Percentiles rank a stretch among this genome's conserved stretches.
Evolutionary conservation across 2,888 invertebrate species (phyloP).

Genomic region (Aphelenchoides bicaudatus): DNA sequence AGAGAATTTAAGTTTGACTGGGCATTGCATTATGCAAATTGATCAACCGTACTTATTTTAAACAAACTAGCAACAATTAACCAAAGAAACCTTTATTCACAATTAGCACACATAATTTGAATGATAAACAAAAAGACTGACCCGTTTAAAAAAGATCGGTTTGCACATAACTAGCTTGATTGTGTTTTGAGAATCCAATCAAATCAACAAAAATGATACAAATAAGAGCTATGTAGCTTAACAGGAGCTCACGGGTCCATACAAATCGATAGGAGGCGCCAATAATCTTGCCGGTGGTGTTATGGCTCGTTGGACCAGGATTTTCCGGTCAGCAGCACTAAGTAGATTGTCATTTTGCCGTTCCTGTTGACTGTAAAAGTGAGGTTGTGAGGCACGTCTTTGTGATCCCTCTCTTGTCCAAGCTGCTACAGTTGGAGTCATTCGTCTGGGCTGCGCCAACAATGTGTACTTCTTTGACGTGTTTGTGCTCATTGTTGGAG

Average conservation of each 20-base stretch:
- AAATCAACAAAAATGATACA: too few species aligned
- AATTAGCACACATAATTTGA: too few species aligned
- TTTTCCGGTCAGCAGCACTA: not conserved
- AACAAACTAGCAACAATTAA: too few species aligned
- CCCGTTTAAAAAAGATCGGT: too few species aligned
- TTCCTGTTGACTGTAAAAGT: slow-evolving; percentile 8
- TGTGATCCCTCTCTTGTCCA: slow-evolving; percentile 1
- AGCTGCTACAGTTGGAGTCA: slow-evolving; percentile 17
- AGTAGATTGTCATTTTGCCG: not conserved
- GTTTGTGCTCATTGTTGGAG: not conserved
- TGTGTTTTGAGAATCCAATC: too few species aligned
- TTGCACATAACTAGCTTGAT: too few species aligned
- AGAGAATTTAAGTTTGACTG: too few species aligned
- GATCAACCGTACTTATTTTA: too few species aligned
- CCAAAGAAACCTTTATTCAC: too few species aligned
- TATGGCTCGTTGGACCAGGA: not conserved
- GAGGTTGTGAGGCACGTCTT: slow-evolving; percentile 10
- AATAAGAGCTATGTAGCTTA: too few species aligned
- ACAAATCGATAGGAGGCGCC: slow-evolving; percentile 11
- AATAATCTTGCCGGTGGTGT: slow-evolving; percentile 6
- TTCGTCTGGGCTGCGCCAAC: slow-evolving; percentile 5
- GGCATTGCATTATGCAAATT: too few species aligned
- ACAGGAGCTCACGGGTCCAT: slow-evolving; percentile 3
- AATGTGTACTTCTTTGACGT: slow-evolving; percentile 2
- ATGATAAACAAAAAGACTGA: too few species aligned